A percentile compares a stretch with the other conserved stretches of the same genome.
These are phyloP conservation scores for Scotopteryx bipunctaria DNA, from an alignment of 2,888 invertebrate species.

Conservation along the genomic window DNA sequence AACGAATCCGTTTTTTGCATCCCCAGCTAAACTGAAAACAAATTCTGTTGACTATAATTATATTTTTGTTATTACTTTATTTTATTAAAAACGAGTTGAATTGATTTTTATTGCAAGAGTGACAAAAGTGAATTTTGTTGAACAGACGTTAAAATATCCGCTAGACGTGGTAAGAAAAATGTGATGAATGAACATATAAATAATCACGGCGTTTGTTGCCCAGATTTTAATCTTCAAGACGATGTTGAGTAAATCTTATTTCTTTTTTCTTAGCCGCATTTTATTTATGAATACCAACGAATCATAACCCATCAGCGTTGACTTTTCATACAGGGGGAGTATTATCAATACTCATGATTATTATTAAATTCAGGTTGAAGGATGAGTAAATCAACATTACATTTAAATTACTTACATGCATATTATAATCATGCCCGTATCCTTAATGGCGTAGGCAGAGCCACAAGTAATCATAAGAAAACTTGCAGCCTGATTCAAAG, in stretches of 20 bases:
- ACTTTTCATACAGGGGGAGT: constrained; percentile 1
- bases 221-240: constrained; percentile 58
- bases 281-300: constrained; percentile 13
- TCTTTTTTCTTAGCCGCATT: constrained; percentile 15
- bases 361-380: too few relatives aligned
- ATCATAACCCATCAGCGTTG: constrained; percentile 1
- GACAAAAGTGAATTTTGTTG: constrained; percentile 42
- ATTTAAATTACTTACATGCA: too few relatives aligned
- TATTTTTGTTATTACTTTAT: constrained; percentile 30
- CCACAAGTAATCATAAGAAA: too few relatives aligned
- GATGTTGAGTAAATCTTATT: constrained; percentile 38
- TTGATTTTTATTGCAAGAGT: constrained; percentile 36
- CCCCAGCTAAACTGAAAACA: constrained; percentile 33
- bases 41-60: constrained; percentile 37
- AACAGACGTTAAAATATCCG: constrained; percentile 41
- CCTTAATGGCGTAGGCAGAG: too few relatives aligned
- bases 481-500: too few relatives aligned
- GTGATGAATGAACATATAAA: constrained; percentile 65
- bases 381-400: too few relatives aligned
- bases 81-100: constrained; percentile 31
- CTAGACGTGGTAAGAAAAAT: constrained; percentile 51
- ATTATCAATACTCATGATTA: too few relatives aligned
- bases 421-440: too few relatives aligned
- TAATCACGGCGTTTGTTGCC: constrained; percentile 52
- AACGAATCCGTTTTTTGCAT: neutral